Evolutionary conservation across 2,888 invertebrate genomes (phyloP).

Genomic region (Caenorhabditis zanzibari): DNA sequence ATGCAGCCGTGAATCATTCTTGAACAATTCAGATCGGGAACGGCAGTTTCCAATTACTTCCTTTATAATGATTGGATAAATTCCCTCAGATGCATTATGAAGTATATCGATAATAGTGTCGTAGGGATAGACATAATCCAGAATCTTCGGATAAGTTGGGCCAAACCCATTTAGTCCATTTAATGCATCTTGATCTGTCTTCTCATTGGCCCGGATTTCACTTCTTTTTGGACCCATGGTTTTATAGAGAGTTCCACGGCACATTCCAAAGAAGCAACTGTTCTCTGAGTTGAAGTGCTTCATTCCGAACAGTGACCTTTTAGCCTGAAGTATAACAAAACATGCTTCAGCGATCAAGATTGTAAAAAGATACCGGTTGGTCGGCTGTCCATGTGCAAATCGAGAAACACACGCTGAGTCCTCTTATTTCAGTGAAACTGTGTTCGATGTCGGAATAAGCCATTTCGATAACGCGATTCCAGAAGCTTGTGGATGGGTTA

Average conservation of each 20-base stretch:
- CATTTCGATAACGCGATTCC: neutral
- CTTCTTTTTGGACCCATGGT: neutral
- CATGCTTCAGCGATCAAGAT: neutral
- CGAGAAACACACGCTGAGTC: neutral
- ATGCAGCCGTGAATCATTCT: neutral
- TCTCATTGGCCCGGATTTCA: neutral
- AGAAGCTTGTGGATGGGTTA: slow-evolving; percentile 1
- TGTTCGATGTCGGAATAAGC: slow-evolving; percentile 1
- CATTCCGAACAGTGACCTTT: slow-evolving; percentile 14
- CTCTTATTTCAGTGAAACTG: neutral
- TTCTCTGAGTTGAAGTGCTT: neutral
- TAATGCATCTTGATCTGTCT: neutral
- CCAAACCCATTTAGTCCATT: slow-evolving; percentile 8
- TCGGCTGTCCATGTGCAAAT: neutral
- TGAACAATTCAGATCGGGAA: neutral
- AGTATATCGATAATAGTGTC: slow-evolving; percentile 10
- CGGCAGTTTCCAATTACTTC: neutral
- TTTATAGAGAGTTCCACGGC: neutral
- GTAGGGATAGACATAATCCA: neutral
- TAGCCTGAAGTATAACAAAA: neutral
- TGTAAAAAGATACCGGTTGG: slow-evolving; percentile 8
- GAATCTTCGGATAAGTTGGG: neutral
- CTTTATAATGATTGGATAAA: neutral
- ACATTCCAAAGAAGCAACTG: slow-evolving; percentile 10
- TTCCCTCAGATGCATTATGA: slow-evolving; percentile 10